Evolutionary conservation across 2,797 vertebrate genomes (phyloP), one percentile per base, ranked within the genome.

Genomic region (Chloroceryle inda): DNA sequence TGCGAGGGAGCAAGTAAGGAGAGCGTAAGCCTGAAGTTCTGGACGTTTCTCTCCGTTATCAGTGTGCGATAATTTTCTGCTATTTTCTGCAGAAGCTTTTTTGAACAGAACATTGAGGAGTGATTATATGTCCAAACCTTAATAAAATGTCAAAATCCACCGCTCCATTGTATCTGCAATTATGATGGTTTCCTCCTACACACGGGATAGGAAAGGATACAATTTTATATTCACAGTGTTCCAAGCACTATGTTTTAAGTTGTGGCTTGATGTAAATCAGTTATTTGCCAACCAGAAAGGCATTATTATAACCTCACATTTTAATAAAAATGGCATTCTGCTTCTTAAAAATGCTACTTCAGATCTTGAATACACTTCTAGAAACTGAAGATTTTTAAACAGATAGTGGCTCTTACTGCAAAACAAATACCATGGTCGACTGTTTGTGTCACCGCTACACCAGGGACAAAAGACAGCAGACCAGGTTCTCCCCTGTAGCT

Each of bases 101-200:
- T 91, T 92, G 89, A 96, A 92, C 73, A 89, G 91, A 94, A 91
- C 69, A 76, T 0, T 76, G 94, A 91, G 82, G 73, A 88, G 29
- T 91, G 79, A 94, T 91, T 92, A 66, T 33, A 88, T 53, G 89
- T 82, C 95, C 92, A 94, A 93, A 94, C 47, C 73, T 92, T 88
- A 96, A 90, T 81, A 96, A 95, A 95, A 91, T 81, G 85, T 95
- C 85, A 95, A 92, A 95, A 94, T 94, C 76, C 71, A 84, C 72
- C 62, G 55, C 73, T 92, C 85, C 94, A 85, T 69, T 88, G 76
- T 91, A 88, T 73, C 73, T 66, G 58, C 66, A 96, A 56, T 88
- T 84, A 82, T 73, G 83, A 96, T 63, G 42, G 50, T 91, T 95
- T 94, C 82, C 79, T 96, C 87, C 91, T 92, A 92, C 73, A 86